Evolutionary conservation across 2,797 vertebrate species (phyloP).

Genomic region (Cynopterus sphinx): DNA sequence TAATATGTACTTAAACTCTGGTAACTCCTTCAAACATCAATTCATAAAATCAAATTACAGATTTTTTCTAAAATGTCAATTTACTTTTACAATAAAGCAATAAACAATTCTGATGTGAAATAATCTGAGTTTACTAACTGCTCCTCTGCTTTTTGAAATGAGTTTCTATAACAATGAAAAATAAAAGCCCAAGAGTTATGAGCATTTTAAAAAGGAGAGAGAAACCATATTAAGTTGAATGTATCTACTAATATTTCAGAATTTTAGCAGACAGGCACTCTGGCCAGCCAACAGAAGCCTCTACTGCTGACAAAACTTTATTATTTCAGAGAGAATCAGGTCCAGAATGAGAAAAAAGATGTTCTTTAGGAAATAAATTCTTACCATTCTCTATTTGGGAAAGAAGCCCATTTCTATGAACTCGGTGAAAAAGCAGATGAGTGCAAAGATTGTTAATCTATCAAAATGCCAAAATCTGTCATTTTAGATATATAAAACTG

Average conservation of each 20-base stretch:
- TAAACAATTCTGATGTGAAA: not conserved
- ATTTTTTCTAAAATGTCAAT: not conserved
- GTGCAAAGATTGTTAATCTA: slow-evolving; percentile 36
- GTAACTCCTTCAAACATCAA: slow-evolving; percentile 26
- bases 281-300: slow-evolving; percentile 3
- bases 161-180: slow-evolving; percentile 4
- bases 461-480: slow-evolving; percentile 41
- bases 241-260: not conserved
- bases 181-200: not conserved
- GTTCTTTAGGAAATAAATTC: slow-evolving; percentile 52
- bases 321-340: slow-evolving; percentile 43
- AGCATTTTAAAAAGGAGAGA: not conserved
- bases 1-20: not conserved
- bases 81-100: slow-evolving; percentile 29
- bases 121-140: not conserved
- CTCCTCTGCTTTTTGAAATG: not conserved
- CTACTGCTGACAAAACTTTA: slow-evolving; percentile 19
- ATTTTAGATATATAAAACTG: slow-evolving; percentile 27
- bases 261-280: not conserved
- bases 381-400: slow-evolving; percentile 2
- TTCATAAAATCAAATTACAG: not conserved
- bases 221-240: not conserved
- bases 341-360: not conserved
- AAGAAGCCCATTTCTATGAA: slow-evolving; percentile 49
- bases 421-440: slow-evolving; percentile 38